Percentiles rank a stretch among this genome's conserved stretches.
Evolutionary conservation across 2,888 invertebrate genomes (phyloP).

Genomic region (Catocala sponsa): DNA sequence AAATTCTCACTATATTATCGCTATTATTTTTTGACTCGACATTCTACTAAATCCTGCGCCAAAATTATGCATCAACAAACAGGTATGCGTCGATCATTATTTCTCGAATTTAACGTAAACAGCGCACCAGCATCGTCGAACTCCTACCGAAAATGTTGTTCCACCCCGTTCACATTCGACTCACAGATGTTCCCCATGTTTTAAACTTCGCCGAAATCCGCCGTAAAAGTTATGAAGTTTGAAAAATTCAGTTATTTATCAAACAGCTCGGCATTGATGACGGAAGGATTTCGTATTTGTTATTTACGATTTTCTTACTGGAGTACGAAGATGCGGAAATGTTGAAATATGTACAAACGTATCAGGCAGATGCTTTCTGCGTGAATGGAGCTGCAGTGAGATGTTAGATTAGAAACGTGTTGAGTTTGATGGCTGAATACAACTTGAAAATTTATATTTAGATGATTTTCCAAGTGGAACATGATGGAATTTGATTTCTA

Average conservation of each 20-base stretch:
- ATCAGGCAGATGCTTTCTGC: slow-evolving; percentile 1
- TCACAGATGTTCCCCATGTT: slow-evolving; percentile 33
- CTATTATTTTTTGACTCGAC: too few species aligned
- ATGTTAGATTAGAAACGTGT: not conserved
- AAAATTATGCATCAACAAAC: not conserved
- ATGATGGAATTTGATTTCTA: too few species aligned
- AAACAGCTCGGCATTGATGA: slow-evolving; percentile 39
- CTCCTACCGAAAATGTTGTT: slow-evolving; percentile 27
- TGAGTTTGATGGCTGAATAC: not conserved
- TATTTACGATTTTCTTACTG: slow-evolving; percentile 20
- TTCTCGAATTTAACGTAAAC: slow-evolving; percentile 25
- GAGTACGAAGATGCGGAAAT: slow-evolving; percentile 8
- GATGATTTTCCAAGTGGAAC: not conserved
- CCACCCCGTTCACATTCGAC: slow-evolving; percentile 24
- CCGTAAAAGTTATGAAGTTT: slow-evolving; percentile 42
- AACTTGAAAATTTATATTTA: too few species aligned
- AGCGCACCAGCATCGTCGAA: slow-evolving; percentile 11
- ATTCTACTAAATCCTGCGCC: not conserved
- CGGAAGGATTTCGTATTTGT: slow-evolving; percentile 17
- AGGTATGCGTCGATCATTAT: slow-evolving; percentile 25
- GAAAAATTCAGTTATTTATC: slow-evolving; percentile 39
- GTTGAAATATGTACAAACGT: slow-evolving; percentile 20
- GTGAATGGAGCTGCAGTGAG: not conserved
- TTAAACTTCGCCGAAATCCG: slow-evolving; percentile 35
- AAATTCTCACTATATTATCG: too few species aligned